Percentiles rank a stretch among this genome's conserved stretches.
phyloP scores from a whole-genome alignment of 1,140 invertebrate genomes.

The Dryas iulia region DNA sequence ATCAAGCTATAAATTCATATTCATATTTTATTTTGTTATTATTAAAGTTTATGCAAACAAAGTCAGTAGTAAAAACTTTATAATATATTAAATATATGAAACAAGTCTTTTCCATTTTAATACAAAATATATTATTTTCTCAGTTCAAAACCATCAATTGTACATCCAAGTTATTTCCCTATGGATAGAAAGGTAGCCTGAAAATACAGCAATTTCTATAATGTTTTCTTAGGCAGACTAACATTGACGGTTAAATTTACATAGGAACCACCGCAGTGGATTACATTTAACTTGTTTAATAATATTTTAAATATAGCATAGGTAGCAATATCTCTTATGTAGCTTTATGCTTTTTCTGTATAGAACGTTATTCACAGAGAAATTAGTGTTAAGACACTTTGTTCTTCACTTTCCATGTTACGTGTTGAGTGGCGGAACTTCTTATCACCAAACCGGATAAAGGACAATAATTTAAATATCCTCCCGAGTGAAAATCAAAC shows the following conservation, averaged over 20 bases:
- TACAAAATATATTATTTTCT: conserved; percentile 4
- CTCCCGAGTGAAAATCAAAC: too few species aligned
- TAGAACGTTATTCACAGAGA: too few species aligned
- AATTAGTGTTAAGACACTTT: too few species aligned
- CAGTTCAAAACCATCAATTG: conserved; percentile 1
- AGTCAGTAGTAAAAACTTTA: background rate
- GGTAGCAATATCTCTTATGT: background rate
- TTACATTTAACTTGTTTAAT: background rate
- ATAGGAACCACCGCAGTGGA: background rate
- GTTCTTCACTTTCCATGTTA: too few species aligned
- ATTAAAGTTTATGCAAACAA: background rate
- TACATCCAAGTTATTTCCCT: background rate
- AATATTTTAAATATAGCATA: background rate
- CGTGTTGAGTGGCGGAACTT: too few species aligned
- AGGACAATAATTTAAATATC: background rate
- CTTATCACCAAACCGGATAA: background rate
- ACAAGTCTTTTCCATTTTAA: background rate
- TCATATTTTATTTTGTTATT: background rate
- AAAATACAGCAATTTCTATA: conserved; percentile 1
- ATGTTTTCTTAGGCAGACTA: conserved; percentile 1
- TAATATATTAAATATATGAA: background rate
- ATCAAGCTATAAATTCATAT: too few species aligned
- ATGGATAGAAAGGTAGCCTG: background rate
- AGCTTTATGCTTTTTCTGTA: too few species aligned
- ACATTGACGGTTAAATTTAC: background rate